Evolutionary conservation across 2,888 invertebrate genomes (phyloP), one percentile per base, ranked within the genome.

Genomic region (Dasypolia templi): DNA sequence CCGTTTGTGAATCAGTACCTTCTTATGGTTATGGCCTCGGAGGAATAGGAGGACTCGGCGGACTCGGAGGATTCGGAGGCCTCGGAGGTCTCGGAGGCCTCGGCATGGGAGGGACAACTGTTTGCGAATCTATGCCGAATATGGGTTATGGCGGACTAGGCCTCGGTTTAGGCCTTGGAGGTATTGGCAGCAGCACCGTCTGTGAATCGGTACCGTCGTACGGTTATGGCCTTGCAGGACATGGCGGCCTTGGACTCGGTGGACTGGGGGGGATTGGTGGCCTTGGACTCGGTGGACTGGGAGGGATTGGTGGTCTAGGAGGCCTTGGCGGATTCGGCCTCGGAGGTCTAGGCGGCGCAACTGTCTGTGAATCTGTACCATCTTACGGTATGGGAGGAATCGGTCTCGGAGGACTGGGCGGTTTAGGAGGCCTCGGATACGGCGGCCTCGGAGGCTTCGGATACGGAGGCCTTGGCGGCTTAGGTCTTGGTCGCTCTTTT

Each of bases 401-500:
- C 5, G 66, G 66, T 26, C 22, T 26, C 11, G 65, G 62, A 19
- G 69, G 75, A 1, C 55, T 75, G 0, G 75, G 59, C 2, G 72
- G 76, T 0, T 14, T 76, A 22, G 77, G 77, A 32, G 77, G 62
- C 7, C 14, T 76, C 1, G 76, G 76, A 4, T 64, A 44, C 74
- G 74, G 76, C 0, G 74, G 77, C 0, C 11, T 76, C 4, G 77
- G 77, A 26, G 65, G 62, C 5, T 9, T 77, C 0, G 77, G 78
- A 6, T 65, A 29, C 49, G 82, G 82, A 14, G 73, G 84, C n/a
- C 17, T 79, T 1, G 73, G 72, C 2, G 59, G 59, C 19, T 46
- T 71, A n/a, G 77, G 77, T 14, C 9, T 68, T 3, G 76, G 81
- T 14, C 87, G 91, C 59, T 74, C 89, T 90, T 93, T 92, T 92